A percentile compares a stretch with the other conserved stretches of the same genome.
phyloP scores from a whole-genome alignment of 1,140 invertebrate genomes.

The Oncopeltus fasciatus region DNA sequence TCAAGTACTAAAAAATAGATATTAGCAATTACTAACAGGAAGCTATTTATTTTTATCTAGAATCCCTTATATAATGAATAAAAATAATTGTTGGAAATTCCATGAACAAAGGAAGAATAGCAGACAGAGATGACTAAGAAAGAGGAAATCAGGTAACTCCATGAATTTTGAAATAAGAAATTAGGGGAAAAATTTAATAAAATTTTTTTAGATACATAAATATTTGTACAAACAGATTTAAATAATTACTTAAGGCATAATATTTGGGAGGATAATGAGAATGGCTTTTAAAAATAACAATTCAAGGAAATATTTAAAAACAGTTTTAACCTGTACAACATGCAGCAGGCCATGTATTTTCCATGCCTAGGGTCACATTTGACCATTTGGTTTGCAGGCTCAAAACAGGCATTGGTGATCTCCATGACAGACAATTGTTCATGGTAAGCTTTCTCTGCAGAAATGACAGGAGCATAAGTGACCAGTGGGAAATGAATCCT shows the following conservation, averaged over 20 bases:
- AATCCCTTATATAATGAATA: too few species aligned
- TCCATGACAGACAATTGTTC: conserved; percentile 44
- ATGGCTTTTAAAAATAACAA: neutral
- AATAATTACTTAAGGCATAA: too few species aligned
- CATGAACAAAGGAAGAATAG: too few species aligned
- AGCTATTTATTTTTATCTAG: too few species aligned
- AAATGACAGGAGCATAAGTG: conserved; percentile 48
- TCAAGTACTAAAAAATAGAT: too few species aligned
- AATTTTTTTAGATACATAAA: neutral
- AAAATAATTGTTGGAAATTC: too few species aligned
- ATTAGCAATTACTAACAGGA: too few species aligned
- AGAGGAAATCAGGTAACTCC: too few species aligned
- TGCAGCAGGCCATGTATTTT: conserved; percentile 77
- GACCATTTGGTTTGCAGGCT: conserved; percentile 62
- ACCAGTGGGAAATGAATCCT: conserved; percentile 61
- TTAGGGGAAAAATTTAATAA: neutral
- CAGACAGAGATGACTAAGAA: too few species aligned
- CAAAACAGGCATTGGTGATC: conserved; percentile 60
- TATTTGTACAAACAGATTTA: neutral
- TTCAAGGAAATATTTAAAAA: neutral
- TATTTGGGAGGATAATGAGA: too few species aligned
- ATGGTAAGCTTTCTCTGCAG: conserved; percentile 47
- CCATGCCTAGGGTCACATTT: conserved; percentile 68
- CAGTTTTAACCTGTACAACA: conserved; percentile 48
- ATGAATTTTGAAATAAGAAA: neutral